Percentiles rank a stretch among this genome's conserved stretches.
These are phyloP conservation scores for Pachliopta kotzebuea DNA, from an alignment of 2,888 invertebrate genomes.

Conservation along the genomic window DNA sequence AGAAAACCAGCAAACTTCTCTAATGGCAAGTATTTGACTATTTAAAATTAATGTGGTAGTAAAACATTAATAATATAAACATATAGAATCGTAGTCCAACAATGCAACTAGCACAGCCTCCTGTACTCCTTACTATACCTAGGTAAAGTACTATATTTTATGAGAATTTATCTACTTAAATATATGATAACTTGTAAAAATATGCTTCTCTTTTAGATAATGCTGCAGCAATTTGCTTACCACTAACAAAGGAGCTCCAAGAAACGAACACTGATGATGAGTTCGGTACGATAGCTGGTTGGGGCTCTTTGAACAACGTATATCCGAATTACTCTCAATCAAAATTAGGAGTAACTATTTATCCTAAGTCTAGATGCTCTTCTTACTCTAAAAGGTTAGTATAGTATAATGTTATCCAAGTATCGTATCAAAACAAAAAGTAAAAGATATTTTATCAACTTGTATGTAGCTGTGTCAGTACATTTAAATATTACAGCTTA, in stretches of 20 bases:
- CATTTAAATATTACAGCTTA: too few species aligned
- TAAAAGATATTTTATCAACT: neutral
- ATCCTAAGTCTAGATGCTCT: constrained; percentile 27
- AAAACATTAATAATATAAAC: too few species aligned
- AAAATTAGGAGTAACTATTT: constrained; percentile 31
- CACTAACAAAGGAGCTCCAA: neutral
- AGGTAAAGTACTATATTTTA: too few species aligned
- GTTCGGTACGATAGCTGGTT: constrained; percentile 32
- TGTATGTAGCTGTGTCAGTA: too few species aligned
- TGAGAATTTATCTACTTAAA: too few species aligned
- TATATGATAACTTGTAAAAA: neutral
- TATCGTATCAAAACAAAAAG: neutral
- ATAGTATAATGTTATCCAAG: neutral
- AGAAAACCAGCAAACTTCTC: too few species aligned
- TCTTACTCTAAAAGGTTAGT: constrained; percentile 25
- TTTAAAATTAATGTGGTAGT: too few species aligned
- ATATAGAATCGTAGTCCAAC: too few species aligned
- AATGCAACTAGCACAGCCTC: too few species aligned
- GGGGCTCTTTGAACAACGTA: constrained; percentile 36
- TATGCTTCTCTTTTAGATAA: constrained; percentile 8
- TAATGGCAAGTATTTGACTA: too few species aligned
- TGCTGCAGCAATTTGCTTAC: constrained; percentile 16
- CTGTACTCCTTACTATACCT: too few species aligned
- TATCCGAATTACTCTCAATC: constrained; percentile 27
- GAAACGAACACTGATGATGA: neutral